These are phyloP conservation scores for Ptycholaimellus sp. DNA, from an alignment of 2,888 invertebrate species.

Conservation along the genomic window DNA sequence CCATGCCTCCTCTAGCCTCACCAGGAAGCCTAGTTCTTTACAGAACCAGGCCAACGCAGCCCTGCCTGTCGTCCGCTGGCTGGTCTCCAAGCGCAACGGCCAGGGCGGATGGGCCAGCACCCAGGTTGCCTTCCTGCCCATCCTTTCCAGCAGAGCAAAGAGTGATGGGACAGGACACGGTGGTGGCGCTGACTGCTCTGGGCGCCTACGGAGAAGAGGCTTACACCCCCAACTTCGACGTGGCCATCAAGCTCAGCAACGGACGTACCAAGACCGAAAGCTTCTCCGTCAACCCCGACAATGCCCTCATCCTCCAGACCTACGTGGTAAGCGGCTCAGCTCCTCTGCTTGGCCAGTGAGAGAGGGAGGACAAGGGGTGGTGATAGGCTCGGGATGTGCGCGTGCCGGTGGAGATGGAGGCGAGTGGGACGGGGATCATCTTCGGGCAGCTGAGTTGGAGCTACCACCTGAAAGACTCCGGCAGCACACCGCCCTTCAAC, in stretches of 20 bases:
- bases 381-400: conserved; percentile 14
- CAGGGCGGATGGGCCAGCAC: conserved; percentile 48
- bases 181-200: conserved; percentile 46
- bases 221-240: conserved; percentile 30
- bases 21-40: too few species aligned
- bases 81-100: conserved; percentile 44
- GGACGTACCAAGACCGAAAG: conserved; percentile 26
- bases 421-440: conserved; percentile 51
- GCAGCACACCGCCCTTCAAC: conserved; percentile 19
- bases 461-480: conserved; percentile 44
- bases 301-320: conserved; percentile 48
- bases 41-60: too few species aligned
- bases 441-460: conserved; percentile 41
- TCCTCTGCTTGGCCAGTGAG: conserved; percentile 3
- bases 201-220: conserved; percentile 41
- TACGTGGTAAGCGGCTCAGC: conserved; percentile 37
- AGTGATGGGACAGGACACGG: conserved; percentile 53
- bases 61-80: conserved; percentile 46
- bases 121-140: conserved; percentile 34
- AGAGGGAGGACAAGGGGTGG: too few species aligned
- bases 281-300: conserved; percentile 14
- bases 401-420: conserved; percentile 41
- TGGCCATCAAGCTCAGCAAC: conserved; percentile 36
- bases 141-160: too few species aligned
- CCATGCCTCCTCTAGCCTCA: too few species aligned